Conservation (phyloP, 2,797 vertebrate species). For the Tragelaphus eurycerus region DNA sequence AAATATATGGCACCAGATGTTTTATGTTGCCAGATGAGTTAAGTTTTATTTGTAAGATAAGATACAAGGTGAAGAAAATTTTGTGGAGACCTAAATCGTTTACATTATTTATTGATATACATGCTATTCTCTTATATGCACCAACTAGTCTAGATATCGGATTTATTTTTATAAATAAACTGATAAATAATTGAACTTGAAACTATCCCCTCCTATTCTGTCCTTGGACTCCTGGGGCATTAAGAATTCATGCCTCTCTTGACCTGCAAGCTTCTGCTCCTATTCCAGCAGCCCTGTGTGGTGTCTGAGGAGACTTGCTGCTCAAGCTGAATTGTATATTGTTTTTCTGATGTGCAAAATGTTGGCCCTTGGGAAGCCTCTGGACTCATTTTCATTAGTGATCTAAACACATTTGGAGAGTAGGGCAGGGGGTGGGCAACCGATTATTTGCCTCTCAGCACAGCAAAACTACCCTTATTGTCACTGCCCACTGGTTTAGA, state of each 20-base stretch:
- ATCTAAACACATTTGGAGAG: conserved; percentile 52
- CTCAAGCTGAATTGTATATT: conserved; percentile 38
- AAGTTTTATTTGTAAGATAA: conserved; percentile 24
- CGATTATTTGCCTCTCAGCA: conserved; percentile 40
- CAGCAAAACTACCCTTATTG: not conserved
- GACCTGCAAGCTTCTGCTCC: conserved; percentile 48
- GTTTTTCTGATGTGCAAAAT: conserved; percentile 56
- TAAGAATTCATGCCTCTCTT: conserved; percentile 70
- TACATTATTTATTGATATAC: conserved; percentile 67
- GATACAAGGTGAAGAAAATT: not conserved
- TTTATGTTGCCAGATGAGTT: not conserved
- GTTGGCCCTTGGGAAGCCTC: conserved; percentile 33
- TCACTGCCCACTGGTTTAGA: not conserved
- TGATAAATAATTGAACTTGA: conserved; percentile 71
- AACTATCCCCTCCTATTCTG: conserved; percentile 41
- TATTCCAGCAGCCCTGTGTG: not conserved
- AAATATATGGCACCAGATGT: not conserved
- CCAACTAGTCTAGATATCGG: conserved; percentile 36
- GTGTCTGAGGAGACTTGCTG: not conserved
- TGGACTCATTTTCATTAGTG: conserved; percentile 67
- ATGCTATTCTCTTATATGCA: conserved; percentile 41
- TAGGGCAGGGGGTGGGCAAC: not conserved
- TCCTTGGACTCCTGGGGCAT: conserved; percentile 59
- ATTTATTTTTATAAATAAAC: conserved; percentile 74
- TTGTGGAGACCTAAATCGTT: not conserved